Conservation (phyloP, 2,113 vertebrate genomes). For the Tichodroma muraria region DNA sequence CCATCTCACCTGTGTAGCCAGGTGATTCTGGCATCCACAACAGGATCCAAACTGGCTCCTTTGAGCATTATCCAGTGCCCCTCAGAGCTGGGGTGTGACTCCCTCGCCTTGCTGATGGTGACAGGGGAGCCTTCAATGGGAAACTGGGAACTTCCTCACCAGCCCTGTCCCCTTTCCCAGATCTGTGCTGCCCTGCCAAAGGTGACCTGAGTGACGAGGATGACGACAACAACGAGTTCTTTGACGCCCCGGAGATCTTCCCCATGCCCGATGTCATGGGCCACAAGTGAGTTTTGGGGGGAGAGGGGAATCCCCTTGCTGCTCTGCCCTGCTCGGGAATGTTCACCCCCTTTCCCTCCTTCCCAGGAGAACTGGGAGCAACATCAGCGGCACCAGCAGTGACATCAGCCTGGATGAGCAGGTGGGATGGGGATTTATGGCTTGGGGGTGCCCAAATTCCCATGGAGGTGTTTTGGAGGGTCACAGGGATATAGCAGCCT, state of each 20-base stretch:
- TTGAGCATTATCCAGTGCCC: neutral
- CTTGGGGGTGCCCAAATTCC: neutral
- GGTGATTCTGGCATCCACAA: neutral
- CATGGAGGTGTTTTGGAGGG: fast-evolving
- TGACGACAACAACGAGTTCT: constrained; percentile 95
- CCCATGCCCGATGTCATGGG: constrained; percentile 85
- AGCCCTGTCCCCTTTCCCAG: neutral
- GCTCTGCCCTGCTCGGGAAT: fast-evolving
- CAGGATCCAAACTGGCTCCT: neutral
- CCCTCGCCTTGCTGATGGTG: neutral
- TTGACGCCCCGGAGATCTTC: constrained; percentile 91
- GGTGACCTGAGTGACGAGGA: constrained; percentile 93
- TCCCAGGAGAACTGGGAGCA: constrained; percentile 90
- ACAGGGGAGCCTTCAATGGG: neutral
- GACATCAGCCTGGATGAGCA: constrained; percentile 91
- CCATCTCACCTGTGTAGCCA: fast-evolving
- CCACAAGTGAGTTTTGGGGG: constrained; percentile 80
- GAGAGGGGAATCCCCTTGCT: neutral
- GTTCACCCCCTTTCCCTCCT: neutral
- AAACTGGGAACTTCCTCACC: neutral
- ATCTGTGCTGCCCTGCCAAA: constrained; percentile 77
- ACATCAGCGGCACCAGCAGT: constrained; percentile 89
- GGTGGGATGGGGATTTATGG: constrained; percentile 25
- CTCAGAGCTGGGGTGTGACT: neutral
- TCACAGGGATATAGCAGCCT: neutral